A percentile compares a stretch with the other conserved stretches of the same genome.
These are phyloP conservation scores for Paguma larvata DNA, from an alignment of 2,797 vertebrate species.

Conservation along the genomic window DNA sequence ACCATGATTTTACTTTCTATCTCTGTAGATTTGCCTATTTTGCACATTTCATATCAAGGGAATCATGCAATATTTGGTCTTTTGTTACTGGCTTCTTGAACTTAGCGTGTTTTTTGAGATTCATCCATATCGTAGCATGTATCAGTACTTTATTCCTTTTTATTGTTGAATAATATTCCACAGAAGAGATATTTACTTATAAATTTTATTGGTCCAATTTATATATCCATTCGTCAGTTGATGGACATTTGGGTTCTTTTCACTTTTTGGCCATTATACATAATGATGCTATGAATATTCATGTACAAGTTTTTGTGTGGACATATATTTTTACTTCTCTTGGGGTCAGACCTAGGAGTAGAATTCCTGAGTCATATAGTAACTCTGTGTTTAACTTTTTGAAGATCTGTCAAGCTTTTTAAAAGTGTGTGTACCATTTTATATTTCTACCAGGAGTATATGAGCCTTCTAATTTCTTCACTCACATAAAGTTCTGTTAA, in stretches of 20 bases:
- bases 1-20: conserved; percentile 20
- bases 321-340: conserved; percentile 29
- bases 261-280: background rate
- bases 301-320: background rate
- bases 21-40: background rate
- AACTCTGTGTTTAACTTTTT: conserved; percentile 11
- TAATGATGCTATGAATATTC: conserved; percentile 22
- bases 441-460: background rate
- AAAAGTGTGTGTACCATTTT: conserved; percentile 1
- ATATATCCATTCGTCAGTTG: background rate
- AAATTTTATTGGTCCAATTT: conserved; percentile 32
- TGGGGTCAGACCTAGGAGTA: background rate
- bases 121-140: background rate
- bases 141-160: conserved; percentile 16
- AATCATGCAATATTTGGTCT: background rate
- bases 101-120: conserved; percentile 8
- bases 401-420: conserved; percentile 12
- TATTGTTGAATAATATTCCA: background rate
- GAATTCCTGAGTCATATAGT: background rate
- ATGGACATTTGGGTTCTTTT: conserved; percentile 13
- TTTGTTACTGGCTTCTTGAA: conserved; percentile 37
- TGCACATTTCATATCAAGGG: background rate
- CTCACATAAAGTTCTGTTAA: conserved; percentile 1
- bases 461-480: background rate
- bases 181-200: conserved; percentile 2